phyloP scores from a whole-genome alignment of 2,888 invertebrate genomes.

The Aethes cnicana region DNA sequence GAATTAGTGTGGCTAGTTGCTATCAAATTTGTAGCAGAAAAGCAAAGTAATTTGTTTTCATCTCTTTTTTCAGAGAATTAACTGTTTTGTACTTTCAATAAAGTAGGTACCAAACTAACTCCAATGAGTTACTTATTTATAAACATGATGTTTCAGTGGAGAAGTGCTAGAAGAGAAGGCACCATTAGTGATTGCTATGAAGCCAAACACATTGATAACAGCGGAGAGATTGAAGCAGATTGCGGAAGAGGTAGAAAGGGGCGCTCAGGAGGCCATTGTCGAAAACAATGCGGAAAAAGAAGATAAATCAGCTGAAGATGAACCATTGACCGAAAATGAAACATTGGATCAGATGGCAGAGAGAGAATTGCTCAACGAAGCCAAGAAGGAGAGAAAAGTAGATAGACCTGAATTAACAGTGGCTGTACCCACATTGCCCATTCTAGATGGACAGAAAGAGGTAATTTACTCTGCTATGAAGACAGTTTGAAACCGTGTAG shows the following conservation, averaged over 20 bases:
- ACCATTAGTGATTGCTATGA: slow-evolving; percentile 86
- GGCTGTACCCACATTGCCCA: slow-evolving; percentile 80
- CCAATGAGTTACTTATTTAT: too few relatives aligned
- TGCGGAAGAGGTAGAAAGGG: slow-evolving; percentile 72
- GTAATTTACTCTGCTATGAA: too few relatives aligned
- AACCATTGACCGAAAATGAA: slow-evolving; percentile 50
- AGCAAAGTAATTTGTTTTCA: too few relatives aligned
- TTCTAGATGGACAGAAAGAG: slow-evolving; percentile 84
- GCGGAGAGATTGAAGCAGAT: slow-evolving; percentile 74
- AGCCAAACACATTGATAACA: slow-evolving; percentile 79
- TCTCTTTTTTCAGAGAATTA: too few relatives aligned
- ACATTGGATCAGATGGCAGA: slow-evolving; percentile 87
- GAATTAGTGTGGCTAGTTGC: too few relatives aligned
- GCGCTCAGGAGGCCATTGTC: slow-evolving; percentile 77
- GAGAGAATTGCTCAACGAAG: slow-evolving; percentile 86
- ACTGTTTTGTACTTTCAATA: too few relatives aligned
- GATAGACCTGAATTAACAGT: slow-evolving; percentile 72
- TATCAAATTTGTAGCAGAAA: too few relatives aligned
- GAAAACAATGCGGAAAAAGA: slow-evolving; percentile 40
- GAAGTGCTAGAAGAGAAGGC: slow-evolving; percentile 75
- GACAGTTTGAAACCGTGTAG: too few relatives aligned
- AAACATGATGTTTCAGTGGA: slow-evolving; percentile 80
- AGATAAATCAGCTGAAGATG: slow-evolving; percentile 21
- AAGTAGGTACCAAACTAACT: too few relatives aligned
- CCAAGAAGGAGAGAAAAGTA: slow-evolving; percentile 61